phyloP scores from a whole-genome alignment of 2,113 vertebrate species.

The Burhinus bistriatus region DNA sequence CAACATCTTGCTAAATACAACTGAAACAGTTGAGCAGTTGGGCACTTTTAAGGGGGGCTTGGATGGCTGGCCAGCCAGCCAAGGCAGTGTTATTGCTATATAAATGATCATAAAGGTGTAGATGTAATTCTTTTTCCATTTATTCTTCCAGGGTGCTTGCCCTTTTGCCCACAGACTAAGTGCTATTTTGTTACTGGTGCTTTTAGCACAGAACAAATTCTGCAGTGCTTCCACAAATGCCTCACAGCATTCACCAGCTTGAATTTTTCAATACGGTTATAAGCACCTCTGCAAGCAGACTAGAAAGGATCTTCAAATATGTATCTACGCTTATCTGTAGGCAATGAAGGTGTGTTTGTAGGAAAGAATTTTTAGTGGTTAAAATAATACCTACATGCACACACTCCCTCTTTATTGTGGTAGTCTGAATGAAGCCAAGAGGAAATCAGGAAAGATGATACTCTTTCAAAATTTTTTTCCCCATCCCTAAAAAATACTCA shows the following conservation, averaged over 20 bases:
- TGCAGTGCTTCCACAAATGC: not conserved
- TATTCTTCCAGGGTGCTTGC: not conserved
- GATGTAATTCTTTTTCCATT: not conserved
- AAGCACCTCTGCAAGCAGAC: not conserved
- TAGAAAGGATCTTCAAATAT: not conserved
- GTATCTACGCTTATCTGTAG: not conserved
- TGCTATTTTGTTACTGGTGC: not conserved
- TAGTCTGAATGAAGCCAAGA: not conserved
- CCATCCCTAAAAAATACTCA: not conserved
- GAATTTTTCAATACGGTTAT: not conserved
- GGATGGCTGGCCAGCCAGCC: not conserved
- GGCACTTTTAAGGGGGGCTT: not conserved
- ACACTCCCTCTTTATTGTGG: not conserved
- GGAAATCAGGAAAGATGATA: not conserved
- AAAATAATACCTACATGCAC: not conserved
- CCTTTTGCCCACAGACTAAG: not conserved
- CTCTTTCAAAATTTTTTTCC: not conserved
- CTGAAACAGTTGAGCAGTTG: not conserved
- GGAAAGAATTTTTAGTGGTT: not conserved
- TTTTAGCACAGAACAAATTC: not conserved
- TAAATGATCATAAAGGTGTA: not conserved
- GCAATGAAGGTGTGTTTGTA: not conserved
- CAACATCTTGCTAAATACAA: not conserved
- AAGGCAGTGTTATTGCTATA: not conserved
- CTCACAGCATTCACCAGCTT: not conserved